Evolutionary conservation across 2,113 vertebrate species (phyloP).

Genomic region (Myotis lucifugus): DNA sequence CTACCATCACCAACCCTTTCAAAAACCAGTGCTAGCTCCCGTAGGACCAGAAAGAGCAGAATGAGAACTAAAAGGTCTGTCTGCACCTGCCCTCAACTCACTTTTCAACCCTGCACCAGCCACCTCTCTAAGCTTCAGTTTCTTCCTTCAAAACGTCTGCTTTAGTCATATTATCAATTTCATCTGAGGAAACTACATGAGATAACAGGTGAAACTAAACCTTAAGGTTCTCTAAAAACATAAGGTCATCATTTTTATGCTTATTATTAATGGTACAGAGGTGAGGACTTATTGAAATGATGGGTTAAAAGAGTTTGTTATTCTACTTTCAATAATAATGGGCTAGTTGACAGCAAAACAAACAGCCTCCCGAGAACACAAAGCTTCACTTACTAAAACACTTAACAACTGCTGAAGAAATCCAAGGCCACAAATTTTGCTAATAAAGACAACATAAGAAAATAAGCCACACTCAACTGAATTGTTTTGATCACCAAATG

Average conservation of each 20-base stretch:
- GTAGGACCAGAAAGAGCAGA: background rate
- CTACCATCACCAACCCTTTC: background rate
- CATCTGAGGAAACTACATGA: background rate
- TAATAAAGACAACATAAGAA: conserved; percentile 38
- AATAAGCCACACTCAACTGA: background rate
- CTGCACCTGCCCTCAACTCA: background rate
- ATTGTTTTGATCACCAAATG: background rate
- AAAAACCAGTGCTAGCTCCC: background rate
- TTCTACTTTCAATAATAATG: background rate
- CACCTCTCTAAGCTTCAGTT: background rate
- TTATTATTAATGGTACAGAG: background rate
- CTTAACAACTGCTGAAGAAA: background rate
- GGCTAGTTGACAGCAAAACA: conserved; percentile 9
- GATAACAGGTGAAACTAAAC: background rate
- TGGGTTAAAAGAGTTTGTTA: background rate
- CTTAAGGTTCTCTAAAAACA: background rate
- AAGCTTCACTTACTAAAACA: background rate
- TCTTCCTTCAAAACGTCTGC: background rate
- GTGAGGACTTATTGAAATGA: conserved; percentile 2
- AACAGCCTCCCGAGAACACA: background rate
- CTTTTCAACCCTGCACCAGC: background rate
- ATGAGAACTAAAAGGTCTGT: background rate
- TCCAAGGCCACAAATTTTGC: background rate
- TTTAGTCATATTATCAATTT: conserved; percentile 2
- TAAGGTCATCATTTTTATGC: background rate